These are phyloP conservation scores for Elegia similella DNA, from an alignment of 2,888 invertebrate species.

Conservation along the genomic window DNA sequence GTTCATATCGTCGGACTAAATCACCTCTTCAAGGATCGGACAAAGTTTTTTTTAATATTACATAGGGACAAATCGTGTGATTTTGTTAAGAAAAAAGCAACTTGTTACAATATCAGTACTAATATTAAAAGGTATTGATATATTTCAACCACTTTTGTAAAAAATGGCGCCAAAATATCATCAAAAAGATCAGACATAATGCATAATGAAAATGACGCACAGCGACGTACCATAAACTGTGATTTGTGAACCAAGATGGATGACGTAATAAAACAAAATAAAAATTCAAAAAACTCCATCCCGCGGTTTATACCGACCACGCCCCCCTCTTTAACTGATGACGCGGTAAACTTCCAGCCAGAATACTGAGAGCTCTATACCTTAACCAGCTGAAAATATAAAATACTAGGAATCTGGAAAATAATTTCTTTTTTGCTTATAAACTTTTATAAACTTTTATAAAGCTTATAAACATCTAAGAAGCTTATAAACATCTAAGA, in stretches of 20 bases:
- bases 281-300: constrained; percentile 49
- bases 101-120: too few relatives aligned
- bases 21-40: too few relatives aligned
- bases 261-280: constrained; percentile 11
- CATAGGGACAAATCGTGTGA: too few relatives aligned
- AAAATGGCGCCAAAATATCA: background rate
- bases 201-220: background rate
- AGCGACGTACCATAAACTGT: constrained; percentile 8
- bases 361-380: constrained; percentile 19
- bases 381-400: constrained; percentile 15
- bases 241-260: constrained; percentile 17
- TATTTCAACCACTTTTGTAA: background rate
- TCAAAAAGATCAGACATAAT: background rate
- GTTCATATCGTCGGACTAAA: too few relatives aligned
- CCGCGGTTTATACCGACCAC: constrained; percentile 57
- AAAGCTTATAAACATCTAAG: too few relatives aligned
- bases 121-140: background rate
- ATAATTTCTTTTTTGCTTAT: too few relatives aligned
- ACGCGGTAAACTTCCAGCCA: constrained; percentile 41
- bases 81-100: too few relatives aligned
- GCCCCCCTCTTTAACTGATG: constrained; percentile 62
- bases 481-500: too few relatives aligned
- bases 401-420: too few relatives aligned
- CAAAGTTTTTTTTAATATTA: too few relatives aligned
- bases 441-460: too few relatives aligned